phyloP scores from a whole-genome alignment of 2,797 vertebrate genomes.

The Delichon dasypus region DNA sequence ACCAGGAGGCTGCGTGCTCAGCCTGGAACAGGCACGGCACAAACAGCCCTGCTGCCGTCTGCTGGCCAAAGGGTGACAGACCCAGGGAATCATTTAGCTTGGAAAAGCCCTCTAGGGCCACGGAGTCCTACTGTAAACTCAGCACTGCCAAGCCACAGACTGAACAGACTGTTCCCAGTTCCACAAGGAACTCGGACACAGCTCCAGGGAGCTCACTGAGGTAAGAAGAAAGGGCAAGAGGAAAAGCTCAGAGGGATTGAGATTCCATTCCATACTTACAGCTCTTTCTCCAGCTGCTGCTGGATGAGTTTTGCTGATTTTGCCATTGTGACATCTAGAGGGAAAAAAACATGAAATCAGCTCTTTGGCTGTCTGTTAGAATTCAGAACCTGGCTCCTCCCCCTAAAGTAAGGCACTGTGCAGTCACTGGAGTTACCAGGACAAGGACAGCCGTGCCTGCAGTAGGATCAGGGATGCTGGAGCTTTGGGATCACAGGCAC shows the following conservation, averaged over 20 bases:
- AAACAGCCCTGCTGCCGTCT: constrained; percentile 29
- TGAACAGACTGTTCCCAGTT: neutral
- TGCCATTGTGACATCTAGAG: constrained; percentile 92
- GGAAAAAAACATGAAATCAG: neutral
- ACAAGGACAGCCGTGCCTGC: neutral
- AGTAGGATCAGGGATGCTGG: neutral
- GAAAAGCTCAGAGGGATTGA: neutral
- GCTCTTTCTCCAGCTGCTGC: constrained; percentile 95
- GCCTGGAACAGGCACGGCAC: neutral
- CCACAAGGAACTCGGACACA: neutral
- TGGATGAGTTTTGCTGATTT: constrained; percentile 98
- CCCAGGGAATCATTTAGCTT: rapidly evolving
- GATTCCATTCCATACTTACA: constrained; percentile 84
- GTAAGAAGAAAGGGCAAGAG: neutral
- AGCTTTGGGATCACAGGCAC: neutral
- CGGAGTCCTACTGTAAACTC: rapidly evolving
- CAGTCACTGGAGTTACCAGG: neutral
- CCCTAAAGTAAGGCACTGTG: neutral
- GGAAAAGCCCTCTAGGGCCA: neutral
- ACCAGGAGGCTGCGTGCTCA: rapidly evolving
- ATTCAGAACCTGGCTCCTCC: neutral
- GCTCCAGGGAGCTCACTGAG: neutral
- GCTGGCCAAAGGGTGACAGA: neutral
- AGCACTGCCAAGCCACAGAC: neutral
- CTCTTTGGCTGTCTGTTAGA: neutral